Evolutionary conservation across 2,888 invertebrate genomes (phyloP).

Genomic region (Orchesella flavescens): DNA sequence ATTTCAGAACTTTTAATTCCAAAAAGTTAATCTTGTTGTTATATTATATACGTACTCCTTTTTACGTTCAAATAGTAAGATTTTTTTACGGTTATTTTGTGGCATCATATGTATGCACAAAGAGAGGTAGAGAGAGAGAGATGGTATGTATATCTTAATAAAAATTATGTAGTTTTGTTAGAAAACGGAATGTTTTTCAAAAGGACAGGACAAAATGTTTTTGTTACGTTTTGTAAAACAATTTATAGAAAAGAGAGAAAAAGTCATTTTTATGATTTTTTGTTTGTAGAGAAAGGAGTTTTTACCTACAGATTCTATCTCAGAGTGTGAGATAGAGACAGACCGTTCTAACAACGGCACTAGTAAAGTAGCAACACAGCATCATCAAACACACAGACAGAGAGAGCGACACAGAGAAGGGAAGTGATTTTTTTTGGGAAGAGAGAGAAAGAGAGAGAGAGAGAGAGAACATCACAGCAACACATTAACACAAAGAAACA

Average conservation of each 20-base stretch:
- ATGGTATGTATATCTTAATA: no score
- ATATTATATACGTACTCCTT: no score
- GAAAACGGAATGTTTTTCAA: neutral
- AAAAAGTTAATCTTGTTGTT: no score
- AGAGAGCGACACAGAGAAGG: constrained; percentile 13
- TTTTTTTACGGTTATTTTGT: no score
- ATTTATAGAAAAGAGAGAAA: constrained; percentile 3
- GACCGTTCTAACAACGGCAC: constrained; percentile 53
- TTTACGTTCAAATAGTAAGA: no score
- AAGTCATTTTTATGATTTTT: constrained; percentile 16
- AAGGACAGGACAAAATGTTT: neutral
- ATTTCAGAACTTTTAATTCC: no score
- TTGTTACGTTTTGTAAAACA: neutral
- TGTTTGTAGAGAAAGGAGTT: constrained; percentile 46
- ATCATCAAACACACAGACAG: constrained; percentile 54
- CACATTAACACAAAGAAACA: constrained; percentile 44
- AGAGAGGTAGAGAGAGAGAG: no score
- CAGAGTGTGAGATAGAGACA: constrained; percentile 24
- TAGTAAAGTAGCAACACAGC: constrained; percentile 51
- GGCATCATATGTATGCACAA: no score
- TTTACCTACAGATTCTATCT: constrained; percentile 58
- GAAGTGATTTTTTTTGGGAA: constrained; percentile 54
- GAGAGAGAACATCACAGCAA: constrained; percentile 47
- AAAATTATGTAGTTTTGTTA: no score
- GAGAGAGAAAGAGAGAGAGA: constrained; percentile 16